A percentile compares a stretch with the other conserved stretches of the same genome.
Evolutionary conservation across 2,888 invertebrate genomes (phyloP).

Genomic region (Ochlodes sylvanus): DNA sequence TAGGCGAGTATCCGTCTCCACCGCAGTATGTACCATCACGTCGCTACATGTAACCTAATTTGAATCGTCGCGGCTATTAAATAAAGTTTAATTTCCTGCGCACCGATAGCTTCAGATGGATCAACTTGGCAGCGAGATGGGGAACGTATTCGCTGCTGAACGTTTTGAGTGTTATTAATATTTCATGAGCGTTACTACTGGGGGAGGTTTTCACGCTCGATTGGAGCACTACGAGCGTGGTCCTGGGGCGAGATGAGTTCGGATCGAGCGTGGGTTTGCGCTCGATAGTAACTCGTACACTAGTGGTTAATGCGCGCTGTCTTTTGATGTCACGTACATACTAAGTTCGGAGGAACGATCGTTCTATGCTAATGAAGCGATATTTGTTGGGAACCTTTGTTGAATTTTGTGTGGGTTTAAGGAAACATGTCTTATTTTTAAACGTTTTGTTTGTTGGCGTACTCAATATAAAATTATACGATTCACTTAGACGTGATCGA

Average conservation of each 20-base stretch:
- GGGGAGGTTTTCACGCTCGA: constrained; percentile 39
- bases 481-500: too few relatives aligned
- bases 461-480: too few relatives aligned
- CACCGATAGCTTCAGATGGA: background rate
- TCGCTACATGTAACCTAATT: background rate
- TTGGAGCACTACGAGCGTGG: constrained; percentile 37
- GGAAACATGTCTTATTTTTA: too few relatives aligned
- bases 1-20: constrained; percentile 28
- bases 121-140: constrained; percentile 21
- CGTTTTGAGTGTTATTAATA: constrained; percentile 43
- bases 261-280: constrained; percentile 31
- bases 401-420: too few relatives aligned
- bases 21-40: background rate
- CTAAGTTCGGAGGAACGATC: constrained; percentile 20
- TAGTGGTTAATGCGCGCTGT: constrained; percentile 19
- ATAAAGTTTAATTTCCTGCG: constrained; percentile 39
- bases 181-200: constrained; percentile 45
- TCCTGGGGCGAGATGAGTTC: constrained; percentile 34
- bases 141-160: constrained; percentile 35
- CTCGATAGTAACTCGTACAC: constrained; percentile 23
- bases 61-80: background rate
- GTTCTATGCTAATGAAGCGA: constrained; percentile 16
- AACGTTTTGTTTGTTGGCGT: too few relatives aligned
- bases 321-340: constrained; percentile 33
- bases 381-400: constrained; percentile 1